A percentile compares a stretch with the other conserved stretches of the same genome.
phyloP scores from a whole-genome alignment of 53 echinoderm and acorn worm species.

The Echinarachnius parma region DNA sequence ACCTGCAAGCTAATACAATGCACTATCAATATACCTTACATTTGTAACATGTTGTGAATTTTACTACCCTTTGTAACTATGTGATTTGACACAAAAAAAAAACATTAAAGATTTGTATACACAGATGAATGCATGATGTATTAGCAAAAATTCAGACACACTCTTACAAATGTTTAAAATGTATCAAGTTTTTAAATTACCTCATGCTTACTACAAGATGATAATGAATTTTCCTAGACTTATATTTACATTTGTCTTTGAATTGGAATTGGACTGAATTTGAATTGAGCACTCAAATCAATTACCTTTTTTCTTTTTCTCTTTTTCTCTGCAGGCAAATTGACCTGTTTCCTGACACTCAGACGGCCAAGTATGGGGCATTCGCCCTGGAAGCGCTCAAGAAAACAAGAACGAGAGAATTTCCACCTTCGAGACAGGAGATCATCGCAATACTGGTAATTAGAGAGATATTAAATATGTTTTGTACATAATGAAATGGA shows the following conservation, averaged over 20 bases:
- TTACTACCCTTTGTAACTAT: too few species aligned
- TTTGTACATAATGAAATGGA: too few species aligned
- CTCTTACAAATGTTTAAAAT: too few species aligned
- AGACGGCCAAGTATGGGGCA: slow-evolving; percentile 93
- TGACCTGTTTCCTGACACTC: slow-evolving; percentile 79
- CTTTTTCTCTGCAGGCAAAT: slow-evolving; percentile 56
- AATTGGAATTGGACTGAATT: background rate
- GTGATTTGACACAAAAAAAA: too few species aligned
- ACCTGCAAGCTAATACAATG: too few species aligned
- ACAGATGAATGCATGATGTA: too few species aligned
- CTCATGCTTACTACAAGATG: background rate
- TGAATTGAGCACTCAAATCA: too few species aligned
- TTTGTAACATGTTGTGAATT: too few species aligned
- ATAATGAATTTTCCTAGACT: background rate
- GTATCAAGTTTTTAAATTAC: too few species aligned
- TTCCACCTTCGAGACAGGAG: slow-evolving; percentile 92
- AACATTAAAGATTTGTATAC: too few species aligned
- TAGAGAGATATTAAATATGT: background rate
- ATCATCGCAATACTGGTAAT: slow-evolving; percentile 91
- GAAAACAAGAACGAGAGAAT: slow-evolving; percentile 88
- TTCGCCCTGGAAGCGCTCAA: slow-evolving; percentile 88
- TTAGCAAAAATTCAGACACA: too few species aligned
- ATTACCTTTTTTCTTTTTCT: background rate
- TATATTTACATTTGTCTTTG: background rate
- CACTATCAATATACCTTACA: too few species aligned